These are phyloP conservation scores for Caenorhabditis angaria DNA, from an alignment of 2,888 invertebrate genomes.

Conservation along the genomic window DNA sequence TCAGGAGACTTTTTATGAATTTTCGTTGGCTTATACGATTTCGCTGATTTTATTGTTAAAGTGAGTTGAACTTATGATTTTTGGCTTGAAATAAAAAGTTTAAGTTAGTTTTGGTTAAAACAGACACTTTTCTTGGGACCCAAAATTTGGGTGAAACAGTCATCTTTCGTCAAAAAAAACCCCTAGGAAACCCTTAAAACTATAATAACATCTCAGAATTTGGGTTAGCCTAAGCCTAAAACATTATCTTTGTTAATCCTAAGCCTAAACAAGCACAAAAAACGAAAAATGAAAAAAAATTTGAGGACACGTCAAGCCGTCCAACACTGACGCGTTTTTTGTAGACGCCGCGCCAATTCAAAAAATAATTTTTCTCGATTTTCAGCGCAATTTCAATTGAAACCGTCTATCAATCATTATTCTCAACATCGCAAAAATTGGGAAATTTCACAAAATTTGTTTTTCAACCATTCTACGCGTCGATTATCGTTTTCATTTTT, in stretches of 20 bases:
- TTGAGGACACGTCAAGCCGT: conserved; percentile 17
- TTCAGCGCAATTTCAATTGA: neutral
- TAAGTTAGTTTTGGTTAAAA: too few relatives aligned
- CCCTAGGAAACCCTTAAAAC: too few relatives aligned
- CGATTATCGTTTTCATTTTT: conserved; percentile 20
- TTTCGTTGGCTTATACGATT: conserved; percentile 24
- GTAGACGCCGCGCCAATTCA: too few relatives aligned
- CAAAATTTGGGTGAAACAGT: too few relatives aligned
- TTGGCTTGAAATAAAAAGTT: too few relatives aligned
- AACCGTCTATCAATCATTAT: neutral
- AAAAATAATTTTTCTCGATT: too few relatives aligned
- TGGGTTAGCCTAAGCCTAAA: too few relatives aligned
- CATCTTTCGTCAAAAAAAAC: too few relatives aligned
- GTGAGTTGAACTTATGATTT: too few relatives aligned
- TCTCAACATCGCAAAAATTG: neutral
- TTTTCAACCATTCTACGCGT: conserved; percentile 24
- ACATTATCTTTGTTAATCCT: neutral
- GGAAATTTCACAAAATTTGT: conserved; percentile 15
- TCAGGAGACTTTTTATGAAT: conserved; percentile 22
- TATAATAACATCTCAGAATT: too few relatives aligned
- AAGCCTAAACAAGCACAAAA: too few relatives aligned
- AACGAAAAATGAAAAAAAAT: neutral
- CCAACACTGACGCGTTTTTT: conserved; percentile 11
- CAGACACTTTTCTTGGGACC: too few relatives aligned
- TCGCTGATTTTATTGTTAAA: conserved; percentile 22